Percentiles rank a stretch among this genome's conserved stretches.
Evolutionary conservation across 2,113 vertebrate genomes (phyloP).

Genomic region (Limnothrissa miodon): DNA sequence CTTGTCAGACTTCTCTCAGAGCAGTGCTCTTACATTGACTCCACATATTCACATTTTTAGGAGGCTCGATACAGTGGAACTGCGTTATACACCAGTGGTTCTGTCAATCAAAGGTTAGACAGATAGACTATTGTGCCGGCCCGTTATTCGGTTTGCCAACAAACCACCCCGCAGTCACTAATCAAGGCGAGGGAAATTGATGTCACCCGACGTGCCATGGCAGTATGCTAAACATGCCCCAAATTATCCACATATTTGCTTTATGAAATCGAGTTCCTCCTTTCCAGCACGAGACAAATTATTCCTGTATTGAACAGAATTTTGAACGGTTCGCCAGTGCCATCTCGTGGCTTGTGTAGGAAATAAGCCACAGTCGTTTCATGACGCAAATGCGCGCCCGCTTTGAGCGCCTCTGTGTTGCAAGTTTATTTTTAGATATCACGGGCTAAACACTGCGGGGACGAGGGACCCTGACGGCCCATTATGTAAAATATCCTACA

Average conservation of each 20-base stretch:
- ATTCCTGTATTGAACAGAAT: not conserved
- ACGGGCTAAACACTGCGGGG: not conserved
- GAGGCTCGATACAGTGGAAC: not conserved
- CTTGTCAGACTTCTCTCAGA: not conserved
- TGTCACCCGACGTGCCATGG: not conserved
- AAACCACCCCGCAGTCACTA: not conserved
- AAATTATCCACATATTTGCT: conserved; percentile 1
- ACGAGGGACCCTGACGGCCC: not conserved
- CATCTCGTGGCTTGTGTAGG: not conserved
- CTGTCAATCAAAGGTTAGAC: not conserved
- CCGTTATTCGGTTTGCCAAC: not conserved
- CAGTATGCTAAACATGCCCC: conserved; percentile 1
- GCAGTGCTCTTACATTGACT: not conserved
- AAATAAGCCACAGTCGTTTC: not conserved
- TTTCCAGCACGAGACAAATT: not conserved
- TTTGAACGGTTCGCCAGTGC: not conserved
- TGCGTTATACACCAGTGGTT: not conserved
- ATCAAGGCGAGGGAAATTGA: not conserved
- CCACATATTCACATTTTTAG: not conserved
- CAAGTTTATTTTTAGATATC: not conserved
- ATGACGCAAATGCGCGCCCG: not conserved
- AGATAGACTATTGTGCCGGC: not conserved
- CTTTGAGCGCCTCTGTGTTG: not conserved
- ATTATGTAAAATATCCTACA: not conserved
- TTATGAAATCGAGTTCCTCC: not conserved